Base-by-base conservation (phyloP, 2,797 vertebrate genomes). In the Vireo griseus region DNA sequence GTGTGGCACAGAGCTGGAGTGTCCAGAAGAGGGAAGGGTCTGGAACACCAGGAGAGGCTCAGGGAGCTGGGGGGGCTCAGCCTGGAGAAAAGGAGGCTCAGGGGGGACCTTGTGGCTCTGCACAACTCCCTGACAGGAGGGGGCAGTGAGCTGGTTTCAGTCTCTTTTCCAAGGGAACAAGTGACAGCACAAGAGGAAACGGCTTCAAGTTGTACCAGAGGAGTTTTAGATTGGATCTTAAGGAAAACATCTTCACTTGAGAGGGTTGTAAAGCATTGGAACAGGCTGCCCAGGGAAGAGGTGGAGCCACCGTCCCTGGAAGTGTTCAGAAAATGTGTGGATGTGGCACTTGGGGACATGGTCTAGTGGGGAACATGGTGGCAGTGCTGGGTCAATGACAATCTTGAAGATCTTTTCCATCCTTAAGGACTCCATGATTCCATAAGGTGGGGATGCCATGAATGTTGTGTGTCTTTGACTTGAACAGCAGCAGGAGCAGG, bases 371-470 rank as follows among this genome's bases (percentile, higher is more conserved):
- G 39, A 26, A 11, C 31, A 0, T 1, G 48, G 33, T 83, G 37
- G 20, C 45, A n/a, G 25, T 31, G 57, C 28, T 33, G 57, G 24
- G 20, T 33, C 59, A 26, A 1, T 12, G 6, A 58, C 50, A 13
- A 5, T 2, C 68, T 35, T 8, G 9, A 12, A n/a, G 31, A 1
- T 14, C 51, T 58, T 47, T 24, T 33, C 44, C n/a, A 63, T 28
- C 57, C n/a, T 44, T 39, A 3, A 39, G 7, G 19, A 50, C 26
- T 50, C 73, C 48, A 7, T 5, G 21, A 22, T 35, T 69, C 63
- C 15, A 4, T 1, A 9, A 5, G 11, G 1, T 0, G 15, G n/a
- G 52, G 58, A n/a, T 73, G 44, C 72, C 45, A 1, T 2, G 11
- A 3, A 0, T 13, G 26, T 10, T 69, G 9, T 50, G 31, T 33